Evolutionary conservation across 2,888 invertebrate species (phyloP).

Genomic region (Oligia latruncula): DNA sequence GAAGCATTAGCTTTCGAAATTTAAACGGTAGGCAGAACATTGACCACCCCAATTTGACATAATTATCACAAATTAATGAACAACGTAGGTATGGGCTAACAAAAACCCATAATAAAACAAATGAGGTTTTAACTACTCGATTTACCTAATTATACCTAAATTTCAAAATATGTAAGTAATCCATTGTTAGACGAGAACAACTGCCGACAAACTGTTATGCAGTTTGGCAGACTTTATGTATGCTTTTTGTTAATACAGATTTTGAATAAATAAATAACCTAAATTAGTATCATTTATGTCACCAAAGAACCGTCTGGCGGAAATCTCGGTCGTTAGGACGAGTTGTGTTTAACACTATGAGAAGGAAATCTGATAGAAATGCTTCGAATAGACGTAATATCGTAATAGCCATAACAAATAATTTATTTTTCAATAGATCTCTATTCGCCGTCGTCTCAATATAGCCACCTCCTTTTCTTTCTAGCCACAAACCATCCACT

Average conservation of each 20-base stretch:
- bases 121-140: constrained; percentile 39
- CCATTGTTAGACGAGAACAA: no score
- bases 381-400: neutral
- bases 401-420: neutral
- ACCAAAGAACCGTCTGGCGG: neutral
- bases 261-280: no score
- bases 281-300: constrained; percentile 2
- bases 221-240: no score
- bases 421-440: neutral
- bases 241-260: no score
- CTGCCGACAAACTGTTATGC: no score
- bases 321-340: neutral
- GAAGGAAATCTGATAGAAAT: neutral
- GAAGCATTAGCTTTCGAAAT: constrained; percentile 10
- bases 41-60: constrained; percentile 11
- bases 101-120: constrained; percentile 17
- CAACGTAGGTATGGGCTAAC: constrained; percentile 7
- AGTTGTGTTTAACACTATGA: neutral
- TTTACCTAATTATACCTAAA: constrained; percentile 17
- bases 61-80: constrained; percentile 19
- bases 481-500: neutral
- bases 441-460: neutral
- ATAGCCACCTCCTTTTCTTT: neutral
- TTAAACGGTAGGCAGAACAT: neutral
- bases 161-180: no score